A percentile compares a stretch with the other conserved stretches of the same genome.
Conservation (phyloP, 1,140 invertebrate genomes). For the Neodiprion virginianus region DNA sequence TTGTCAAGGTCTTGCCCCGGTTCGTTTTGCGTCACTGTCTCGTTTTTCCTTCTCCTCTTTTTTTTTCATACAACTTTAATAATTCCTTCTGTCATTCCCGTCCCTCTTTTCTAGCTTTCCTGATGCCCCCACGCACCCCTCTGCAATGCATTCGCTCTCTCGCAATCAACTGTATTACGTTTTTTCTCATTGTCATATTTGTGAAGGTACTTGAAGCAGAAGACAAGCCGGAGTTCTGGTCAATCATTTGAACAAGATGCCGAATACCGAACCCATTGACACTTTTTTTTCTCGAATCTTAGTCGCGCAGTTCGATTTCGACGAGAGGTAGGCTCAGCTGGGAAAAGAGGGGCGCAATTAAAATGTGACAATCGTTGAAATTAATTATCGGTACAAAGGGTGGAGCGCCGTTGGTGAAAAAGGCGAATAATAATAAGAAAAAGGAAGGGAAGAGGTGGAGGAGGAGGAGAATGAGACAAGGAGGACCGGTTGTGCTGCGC, state of each 20-base stretch:
- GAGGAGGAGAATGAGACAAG: not conserved
- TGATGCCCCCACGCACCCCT: not conserved
- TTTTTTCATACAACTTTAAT: not conserved
- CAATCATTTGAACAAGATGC: too few species aligned
- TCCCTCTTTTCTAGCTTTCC: not conserved
- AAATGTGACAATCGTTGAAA: constrained; percentile 60
- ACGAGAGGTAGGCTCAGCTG: constrained; percentile 15
- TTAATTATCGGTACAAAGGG: constrained; percentile 57
- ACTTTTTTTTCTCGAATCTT: too few species aligned
- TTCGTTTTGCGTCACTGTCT: not conserved
- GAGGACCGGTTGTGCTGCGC: constrained; percentile 49
- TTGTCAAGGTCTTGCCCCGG: not conserved
- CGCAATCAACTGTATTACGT: too few species aligned
- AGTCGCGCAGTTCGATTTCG: not conserved
- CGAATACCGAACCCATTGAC: not conserved
- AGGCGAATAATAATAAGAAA: not conserved
- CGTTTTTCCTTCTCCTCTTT: not conserved
- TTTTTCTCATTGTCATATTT: constrained; percentile 3
- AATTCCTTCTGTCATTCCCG: too few species aligned
- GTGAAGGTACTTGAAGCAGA: not conserved
- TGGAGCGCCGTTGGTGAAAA: constrained; percentile 19
- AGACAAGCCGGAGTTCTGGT: too few species aligned
- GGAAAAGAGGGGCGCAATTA: constrained; percentile 53
- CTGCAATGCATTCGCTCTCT: not conserved
- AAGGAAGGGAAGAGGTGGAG: not conserved